Conservation (phyloP, 2,113 vertebrate species). For the Rallus limicola region DNA sequence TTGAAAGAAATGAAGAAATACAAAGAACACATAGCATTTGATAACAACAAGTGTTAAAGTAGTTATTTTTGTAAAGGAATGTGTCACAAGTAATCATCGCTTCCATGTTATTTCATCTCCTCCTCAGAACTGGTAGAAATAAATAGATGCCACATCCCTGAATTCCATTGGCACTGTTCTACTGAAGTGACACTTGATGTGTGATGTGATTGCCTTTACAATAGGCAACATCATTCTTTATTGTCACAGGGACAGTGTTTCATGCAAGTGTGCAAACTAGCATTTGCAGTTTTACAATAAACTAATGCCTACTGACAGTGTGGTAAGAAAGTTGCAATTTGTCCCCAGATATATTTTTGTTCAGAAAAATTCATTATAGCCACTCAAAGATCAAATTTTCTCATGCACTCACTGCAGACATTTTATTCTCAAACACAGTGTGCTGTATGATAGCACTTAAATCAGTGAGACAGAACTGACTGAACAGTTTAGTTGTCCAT, state of each 20-base stretch:
- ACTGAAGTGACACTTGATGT: constrained; percentile 3
- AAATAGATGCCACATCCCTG: constrained; percentile 31
- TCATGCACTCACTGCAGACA: background rate
- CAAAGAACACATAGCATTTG: background rate
- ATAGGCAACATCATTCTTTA: background rate
- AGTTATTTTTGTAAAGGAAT: constrained; percentile 11
- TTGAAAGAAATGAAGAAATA: background rate
- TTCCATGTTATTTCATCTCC: background rate
- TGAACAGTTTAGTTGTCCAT: background rate
- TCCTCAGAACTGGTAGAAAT: background rate
- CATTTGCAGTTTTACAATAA: constrained; percentile 3
- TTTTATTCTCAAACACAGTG: background rate
- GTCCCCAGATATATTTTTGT: background rate
- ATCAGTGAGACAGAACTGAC: background rate
- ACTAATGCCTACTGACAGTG: background rate
- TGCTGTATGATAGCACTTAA: background rate
- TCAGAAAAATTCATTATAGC: background rate
- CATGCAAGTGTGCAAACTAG: background rate
- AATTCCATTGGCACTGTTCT: constrained; percentile 25
- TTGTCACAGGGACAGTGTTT: constrained; percentile 9
- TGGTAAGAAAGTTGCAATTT: background rate
- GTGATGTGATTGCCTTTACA: background rate
- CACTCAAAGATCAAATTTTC: background rate
- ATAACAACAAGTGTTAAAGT: background rate
- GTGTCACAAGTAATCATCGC: constrained; percentile 30